These are phyloP conservation scores for Megatriorchis doriae DNA, from an alignment of 2,113 vertebrate species.

Conservation along the genomic window DNA sequence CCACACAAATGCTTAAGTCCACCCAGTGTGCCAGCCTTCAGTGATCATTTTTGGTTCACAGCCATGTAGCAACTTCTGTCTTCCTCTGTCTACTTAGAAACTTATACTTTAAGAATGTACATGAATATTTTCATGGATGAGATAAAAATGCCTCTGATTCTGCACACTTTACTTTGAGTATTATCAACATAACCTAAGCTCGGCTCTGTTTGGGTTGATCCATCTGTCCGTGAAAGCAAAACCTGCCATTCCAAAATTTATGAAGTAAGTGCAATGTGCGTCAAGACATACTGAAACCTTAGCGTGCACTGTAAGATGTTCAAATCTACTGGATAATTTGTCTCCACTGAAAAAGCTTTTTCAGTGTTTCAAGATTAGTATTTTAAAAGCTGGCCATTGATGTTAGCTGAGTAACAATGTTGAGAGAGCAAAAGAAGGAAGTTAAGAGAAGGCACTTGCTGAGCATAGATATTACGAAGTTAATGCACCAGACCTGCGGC, in stretches of 20 bases:
- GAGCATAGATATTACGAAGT: not conserved
- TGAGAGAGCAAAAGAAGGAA: not conserved
- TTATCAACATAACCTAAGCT: not conserved
- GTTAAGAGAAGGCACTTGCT: not conserved
- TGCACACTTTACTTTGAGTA: not conserved
- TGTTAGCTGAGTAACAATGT: not conserved
- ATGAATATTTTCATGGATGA: not conserved
- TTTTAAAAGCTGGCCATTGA: not conserved
- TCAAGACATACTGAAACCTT: not conserved
- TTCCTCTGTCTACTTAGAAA: not conserved
- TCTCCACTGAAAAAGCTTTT: not conserved
- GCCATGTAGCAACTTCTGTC: not conserved
- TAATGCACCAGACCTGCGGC: not conserved
- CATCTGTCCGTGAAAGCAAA: not conserved
- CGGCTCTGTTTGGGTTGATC: not conserved
- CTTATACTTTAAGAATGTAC: not conserved
- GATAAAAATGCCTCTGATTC: not conserved
- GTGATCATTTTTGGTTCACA: not conserved
- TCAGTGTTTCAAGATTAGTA: not conserved
- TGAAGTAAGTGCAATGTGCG: not conserved
- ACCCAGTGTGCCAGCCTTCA: not conserved
- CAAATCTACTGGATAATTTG: not conserved
- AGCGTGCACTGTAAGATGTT: not conserved
- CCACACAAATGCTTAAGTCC: not conserved
- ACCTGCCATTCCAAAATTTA: not conserved